Evolutionary conservation across 1,140 invertebrate species (phyloP).

Genomic region (Panulirus ornatus): DNA sequence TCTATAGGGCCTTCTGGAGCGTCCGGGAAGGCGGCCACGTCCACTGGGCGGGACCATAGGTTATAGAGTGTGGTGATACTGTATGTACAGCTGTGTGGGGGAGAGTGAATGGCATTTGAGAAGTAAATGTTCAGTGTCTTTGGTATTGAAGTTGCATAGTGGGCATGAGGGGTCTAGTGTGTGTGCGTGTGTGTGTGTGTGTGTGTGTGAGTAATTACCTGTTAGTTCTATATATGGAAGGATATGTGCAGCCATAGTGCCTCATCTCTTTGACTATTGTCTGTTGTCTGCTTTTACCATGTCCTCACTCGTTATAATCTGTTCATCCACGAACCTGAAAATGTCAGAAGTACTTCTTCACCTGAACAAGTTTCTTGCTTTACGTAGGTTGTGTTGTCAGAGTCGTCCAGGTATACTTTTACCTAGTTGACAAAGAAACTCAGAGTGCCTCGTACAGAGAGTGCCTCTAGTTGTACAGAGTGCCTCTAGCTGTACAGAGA

Average conservation of each 20-base stretch:
- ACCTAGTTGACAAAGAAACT: background rate
- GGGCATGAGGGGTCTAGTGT: background rate
- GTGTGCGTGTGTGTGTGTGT: conserved; percentile 23
- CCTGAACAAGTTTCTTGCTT: background rate
- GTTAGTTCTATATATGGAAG: background rate
- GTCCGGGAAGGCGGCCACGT: no score
- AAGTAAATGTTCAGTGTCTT: no score
- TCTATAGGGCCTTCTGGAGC: no score
- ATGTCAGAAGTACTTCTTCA: no score
- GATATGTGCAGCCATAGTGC: background rate
- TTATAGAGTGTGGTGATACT: no score
- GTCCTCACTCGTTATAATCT: no score
- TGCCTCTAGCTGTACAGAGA: no score
- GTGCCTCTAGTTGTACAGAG: no score
- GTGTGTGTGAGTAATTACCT: background rate
- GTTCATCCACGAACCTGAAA: background rate
- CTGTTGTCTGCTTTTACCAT: background rate
- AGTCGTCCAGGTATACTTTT: background rate
- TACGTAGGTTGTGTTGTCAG: background rate
- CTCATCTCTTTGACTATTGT: background rate
- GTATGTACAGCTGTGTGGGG: no score
- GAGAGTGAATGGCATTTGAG: no score
- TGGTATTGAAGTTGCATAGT: background rate
- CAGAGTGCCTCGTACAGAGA: no score
- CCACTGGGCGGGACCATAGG: no score